Conservation (phyloP, 2,113 vertebrate genomes). For the Leucosticte australis region DNA sequence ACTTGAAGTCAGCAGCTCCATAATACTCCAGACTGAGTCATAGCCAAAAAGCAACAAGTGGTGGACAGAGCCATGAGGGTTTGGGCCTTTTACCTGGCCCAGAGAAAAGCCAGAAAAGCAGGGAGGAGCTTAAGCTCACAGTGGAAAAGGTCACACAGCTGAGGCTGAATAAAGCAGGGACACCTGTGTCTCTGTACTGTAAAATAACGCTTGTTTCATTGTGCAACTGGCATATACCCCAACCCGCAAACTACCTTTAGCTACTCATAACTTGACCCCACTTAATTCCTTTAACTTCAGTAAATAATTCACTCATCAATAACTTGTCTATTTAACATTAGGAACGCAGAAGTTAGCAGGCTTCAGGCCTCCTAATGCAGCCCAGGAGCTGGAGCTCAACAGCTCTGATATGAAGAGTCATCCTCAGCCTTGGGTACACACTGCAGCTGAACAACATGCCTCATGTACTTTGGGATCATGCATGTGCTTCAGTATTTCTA, state of each 20-base stretch:
- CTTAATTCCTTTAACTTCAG: neutral
- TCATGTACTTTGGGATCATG: accelerated
- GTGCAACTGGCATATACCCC: too few relatives aligned
- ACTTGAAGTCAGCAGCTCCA: neutral
- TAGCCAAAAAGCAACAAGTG: neutral
- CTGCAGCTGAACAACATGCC: neutral
- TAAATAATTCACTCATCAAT: neutral
- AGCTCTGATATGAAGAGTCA: neutral
- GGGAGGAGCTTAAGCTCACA: neutral
- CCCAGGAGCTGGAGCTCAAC: neutral
- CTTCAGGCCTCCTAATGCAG: neutral
- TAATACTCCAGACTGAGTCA: neutral
- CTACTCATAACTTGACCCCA: neutral
- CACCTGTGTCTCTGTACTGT: accelerated
- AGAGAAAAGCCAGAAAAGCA: neutral
- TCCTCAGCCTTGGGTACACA: neutral
- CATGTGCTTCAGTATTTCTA: neutral
- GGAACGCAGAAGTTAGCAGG: neutral
- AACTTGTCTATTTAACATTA: neutral
- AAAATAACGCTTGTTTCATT: neutral
- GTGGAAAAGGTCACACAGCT: neutral
- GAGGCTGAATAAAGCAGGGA: neutral
- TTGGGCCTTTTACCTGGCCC: neutral
- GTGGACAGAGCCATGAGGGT: neutral
- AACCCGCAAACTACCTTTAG: neutral